A percentile compares a stretch with the other conserved stretches of the same genome.
These are phyloP conservation scores for Lacanobia wlatinum DNA, from an alignment of 2,888 invertebrate species.

Conservation along the genomic window DNA sequence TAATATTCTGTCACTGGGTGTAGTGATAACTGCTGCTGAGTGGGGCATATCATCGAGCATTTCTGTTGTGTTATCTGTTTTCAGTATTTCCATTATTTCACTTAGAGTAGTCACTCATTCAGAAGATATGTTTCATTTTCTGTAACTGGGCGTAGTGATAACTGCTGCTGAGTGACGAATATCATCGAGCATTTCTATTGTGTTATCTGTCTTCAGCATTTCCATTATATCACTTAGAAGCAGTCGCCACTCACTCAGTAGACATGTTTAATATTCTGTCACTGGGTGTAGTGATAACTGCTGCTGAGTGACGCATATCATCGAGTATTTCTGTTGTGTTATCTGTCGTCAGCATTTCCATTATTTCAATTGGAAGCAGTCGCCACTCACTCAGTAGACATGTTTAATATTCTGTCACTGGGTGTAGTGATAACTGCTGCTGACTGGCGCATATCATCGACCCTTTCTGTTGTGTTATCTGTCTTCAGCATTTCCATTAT, in stretches of 20 bases:
- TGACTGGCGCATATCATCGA: not conserved
- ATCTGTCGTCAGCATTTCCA: no score
- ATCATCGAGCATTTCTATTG: not conserved
- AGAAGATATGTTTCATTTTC: not conserved
- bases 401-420: no score
- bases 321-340: no score
- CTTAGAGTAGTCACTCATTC: no score
- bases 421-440: not conserved
- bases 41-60: not conserved
- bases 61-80: no score
- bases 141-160: no score
- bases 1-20: not conserved
- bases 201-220: not conserved
- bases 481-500: no score
- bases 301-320: no score
- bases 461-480: no score
- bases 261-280: conserved; percentile 52
- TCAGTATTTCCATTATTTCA: no score
- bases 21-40: not conserved
- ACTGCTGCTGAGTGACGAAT: conserved; percentile 14
- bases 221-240: no score
- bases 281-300: conserved; percentile 31
- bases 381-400: no score
- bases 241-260: conserved; percentile 33
- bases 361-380: not conserved